Evolutionary conservation across 2,113 vertebrate species (phyloP), one percentile per base, ranked within the genome.

Genomic region (Entelurus aequoreus): DNA sequence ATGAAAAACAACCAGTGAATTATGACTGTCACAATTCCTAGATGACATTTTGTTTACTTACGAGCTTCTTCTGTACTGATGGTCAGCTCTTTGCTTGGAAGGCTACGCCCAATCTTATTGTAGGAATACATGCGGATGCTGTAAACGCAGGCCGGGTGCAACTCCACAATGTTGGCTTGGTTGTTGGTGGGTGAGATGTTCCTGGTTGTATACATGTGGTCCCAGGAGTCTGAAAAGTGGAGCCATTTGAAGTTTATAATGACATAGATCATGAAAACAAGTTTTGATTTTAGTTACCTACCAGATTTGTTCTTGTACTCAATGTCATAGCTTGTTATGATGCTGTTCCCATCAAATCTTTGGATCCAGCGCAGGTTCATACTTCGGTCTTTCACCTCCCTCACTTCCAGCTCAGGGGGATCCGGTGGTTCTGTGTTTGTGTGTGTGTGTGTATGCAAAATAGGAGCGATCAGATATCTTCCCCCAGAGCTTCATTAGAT

Each of bases 261-360:
- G 13, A 56, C 8, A 37, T 10, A 1, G 0, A 11, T 35, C 6
- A 58, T 37, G 1, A 60, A 42, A 36, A 53, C 12, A 6, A 42
- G 6, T 44, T 36, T 48, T 16, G 15, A 8, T 36, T n/a, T 16
- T 13, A 7, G 37, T 12, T 1, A 14, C 50, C 13, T 9, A 98
- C 97, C 97, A 0, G 96, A 97, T 68, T 98, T 98, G 84, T 99
- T 99, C 87, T 99, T 99, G 88, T 99, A 99, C 64, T 99, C 97
- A 0, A 99, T 98, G 62, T 99, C 97, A 1, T 98, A 98, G 6
- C 95, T 97, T 0, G 95, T 98, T 86, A 98, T 98, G 85, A 98
- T 97, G 85, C 96, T 99, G 90, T 99, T 99, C 56, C 97, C 97
- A 0, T 99, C 97, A 0, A 99, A 99, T 15, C 97, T 75, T 84